phyloP scores from a whole-genome alignment of 2,797 vertebrate genomes.

The Gymnoscopelus microlampas region DNA sequence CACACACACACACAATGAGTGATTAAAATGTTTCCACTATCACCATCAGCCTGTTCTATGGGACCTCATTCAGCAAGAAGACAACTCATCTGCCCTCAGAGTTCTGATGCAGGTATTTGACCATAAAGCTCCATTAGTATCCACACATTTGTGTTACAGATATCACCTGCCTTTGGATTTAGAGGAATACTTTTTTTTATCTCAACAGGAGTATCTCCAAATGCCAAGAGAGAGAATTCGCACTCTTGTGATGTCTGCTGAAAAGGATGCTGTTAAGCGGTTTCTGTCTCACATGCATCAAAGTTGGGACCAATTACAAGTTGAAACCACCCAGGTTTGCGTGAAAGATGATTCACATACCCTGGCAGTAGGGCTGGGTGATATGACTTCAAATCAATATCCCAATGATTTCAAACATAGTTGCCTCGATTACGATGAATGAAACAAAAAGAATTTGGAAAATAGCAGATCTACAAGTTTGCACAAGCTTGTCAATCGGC shows the following conservation, averaged over 20 bases:
- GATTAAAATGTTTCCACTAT: slow-evolving; percentile 48
- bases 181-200: slow-evolving; percentile 15
- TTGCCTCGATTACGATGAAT: too few relatives aligned
- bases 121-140: slow-evolving; percentile 4
- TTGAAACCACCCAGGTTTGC: slow-evolving; percentile 81
- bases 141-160: slow-evolving; percentile 10
- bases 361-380: not conserved
- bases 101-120: slow-evolving; percentile 86
- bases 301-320: slow-evolving; percentile 87
- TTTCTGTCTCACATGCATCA: slow-evolving; percentile 88
- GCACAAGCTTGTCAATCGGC: too few relatives aligned
- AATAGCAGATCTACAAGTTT: not conserved
- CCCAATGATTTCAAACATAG: too few relatives aligned
- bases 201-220: slow-evolving; percentile 85
- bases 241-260: slow-evolving; percentile 85
- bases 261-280: slow-evolving; percentile 85
- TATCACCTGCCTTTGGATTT: slow-evolving; percentile 13
- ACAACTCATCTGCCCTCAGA: slow-evolving; percentile 83
- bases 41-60: slow-evolving; percentile 84
- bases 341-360: slow-evolving; percentile 2
- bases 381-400: too few relatives aligned
- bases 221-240: slow-evolving; percentile 88
- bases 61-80: slow-evolving; percentile 87
- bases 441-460: too few relatives aligned
- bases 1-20: not conserved